A percentile compares a stretch with the other conserved stretches of the same genome.
Evolutionary conservation across 2,113 vertebrate species (phyloP).

Genomic region (Atlantisia rogersi): DNA sequence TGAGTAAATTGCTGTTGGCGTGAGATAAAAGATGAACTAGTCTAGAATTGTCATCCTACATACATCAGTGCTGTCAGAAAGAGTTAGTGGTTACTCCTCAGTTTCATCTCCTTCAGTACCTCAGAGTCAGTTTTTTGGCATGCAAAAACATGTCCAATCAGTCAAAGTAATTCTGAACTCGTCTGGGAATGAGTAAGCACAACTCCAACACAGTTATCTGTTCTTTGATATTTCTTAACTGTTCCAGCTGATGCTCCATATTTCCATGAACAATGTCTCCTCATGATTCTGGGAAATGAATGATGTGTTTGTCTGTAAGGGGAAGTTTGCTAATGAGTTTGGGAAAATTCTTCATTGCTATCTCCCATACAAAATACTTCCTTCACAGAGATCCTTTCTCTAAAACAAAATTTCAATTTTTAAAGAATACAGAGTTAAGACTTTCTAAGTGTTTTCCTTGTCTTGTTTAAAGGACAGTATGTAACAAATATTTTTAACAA

Average conservation of each 20-base stretch:
- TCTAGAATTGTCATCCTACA: not conserved
- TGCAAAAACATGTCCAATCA: not conserved
- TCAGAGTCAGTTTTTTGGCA: not conserved
- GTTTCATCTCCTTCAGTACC: not conserved
- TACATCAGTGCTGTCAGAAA: not conserved
- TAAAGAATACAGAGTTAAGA: not conserved
- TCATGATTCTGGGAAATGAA: not conserved
- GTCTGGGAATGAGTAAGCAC: not conserved
- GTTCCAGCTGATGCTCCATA: not conserved
- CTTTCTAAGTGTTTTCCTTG: not conserved
- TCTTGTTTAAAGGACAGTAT: not conserved
- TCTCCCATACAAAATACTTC: not conserved
- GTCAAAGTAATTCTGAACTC: not conserved
- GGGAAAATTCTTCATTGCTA: not conserved
- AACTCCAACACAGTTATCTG: not conserved
- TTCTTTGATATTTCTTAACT: not conserved
- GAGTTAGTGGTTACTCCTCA: not conserved
- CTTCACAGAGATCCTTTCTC: not conserved
- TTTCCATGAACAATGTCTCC: not conserved
- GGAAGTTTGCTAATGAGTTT: not conserved
- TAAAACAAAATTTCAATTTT: not conserved
- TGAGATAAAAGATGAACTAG: not conserved
- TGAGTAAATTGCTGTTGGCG: not conserved
- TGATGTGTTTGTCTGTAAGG: not conserved
- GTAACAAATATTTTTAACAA: not conserved